These are phyloP conservation scores for Atta cephalotes DNA, from an alignment of 1,140 invertebrate species.

Conservation along the genomic window DNA sequence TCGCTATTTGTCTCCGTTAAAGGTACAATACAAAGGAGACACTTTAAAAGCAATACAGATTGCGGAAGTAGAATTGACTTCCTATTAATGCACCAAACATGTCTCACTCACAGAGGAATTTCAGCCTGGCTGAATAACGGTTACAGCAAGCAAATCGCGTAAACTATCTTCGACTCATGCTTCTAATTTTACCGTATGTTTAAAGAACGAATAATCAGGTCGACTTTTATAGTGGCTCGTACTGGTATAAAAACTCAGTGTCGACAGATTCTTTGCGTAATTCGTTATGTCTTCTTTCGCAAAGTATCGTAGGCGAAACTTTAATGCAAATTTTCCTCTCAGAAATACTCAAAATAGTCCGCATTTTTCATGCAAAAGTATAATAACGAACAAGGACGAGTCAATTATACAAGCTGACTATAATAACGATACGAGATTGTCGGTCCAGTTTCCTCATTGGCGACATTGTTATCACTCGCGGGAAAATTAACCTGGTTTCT, in stretches of 20 bases:
- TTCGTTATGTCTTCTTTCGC: slow-evolving; percentile 11
- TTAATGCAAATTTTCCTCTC: slow-evolving; percentile 62
- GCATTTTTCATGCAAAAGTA: slow-evolving; percentile 40
- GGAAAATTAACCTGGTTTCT: slow-evolving; percentile 50
- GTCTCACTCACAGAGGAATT: slow-evolving; percentile 1
- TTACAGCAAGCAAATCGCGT: slow-evolving; percentile 15
- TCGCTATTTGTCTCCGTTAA: background rate
- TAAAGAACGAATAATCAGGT: slow-evolving; percentile 36
- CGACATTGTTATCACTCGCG: slow-evolving; percentile 71
- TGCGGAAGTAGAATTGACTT: slow-evolving; percentile 4
- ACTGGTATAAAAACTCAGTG: slow-evolving; percentile 38
- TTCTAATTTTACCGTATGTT: slow-evolving; percentile 38
- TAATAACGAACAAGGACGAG: slow-evolving; percentile 39
- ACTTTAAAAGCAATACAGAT: background rate
- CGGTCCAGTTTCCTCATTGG: slow-evolving; percentile 52
- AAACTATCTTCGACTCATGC: background rate
- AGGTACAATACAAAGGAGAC: slow-evolving; percentile 13
- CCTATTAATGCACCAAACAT: slow-evolving; percentile 43
- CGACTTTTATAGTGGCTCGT: slow-evolving; percentile 7
- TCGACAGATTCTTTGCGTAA: slow-evolving; percentile 4
- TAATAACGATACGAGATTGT: slow-evolving; percentile 64
- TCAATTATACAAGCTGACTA: slow-evolving; percentile 43
- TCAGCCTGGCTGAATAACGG: slow-evolving; percentile 24
- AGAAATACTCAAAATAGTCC: slow-evolving; percentile 28
- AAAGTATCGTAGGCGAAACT: background rate